phyloP scores from a whole-genome alignment of 2,113 vertebrate species.

The Strix aluco region DNA sequence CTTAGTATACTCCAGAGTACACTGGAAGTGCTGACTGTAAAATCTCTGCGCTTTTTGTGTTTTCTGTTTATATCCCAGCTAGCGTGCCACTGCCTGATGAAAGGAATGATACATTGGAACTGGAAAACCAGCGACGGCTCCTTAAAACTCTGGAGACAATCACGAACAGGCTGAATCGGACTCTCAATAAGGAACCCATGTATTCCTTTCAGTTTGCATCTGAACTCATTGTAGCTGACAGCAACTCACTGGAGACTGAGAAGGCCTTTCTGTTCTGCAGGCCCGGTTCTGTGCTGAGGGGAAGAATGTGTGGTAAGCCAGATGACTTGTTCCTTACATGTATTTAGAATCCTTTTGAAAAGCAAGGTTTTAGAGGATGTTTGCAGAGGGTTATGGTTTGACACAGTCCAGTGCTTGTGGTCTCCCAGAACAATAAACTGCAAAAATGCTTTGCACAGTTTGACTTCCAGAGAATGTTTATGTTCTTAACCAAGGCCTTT shows the following conservation, averaged over 20 bases:
- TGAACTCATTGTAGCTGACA: slow-evolving; percentile 89
- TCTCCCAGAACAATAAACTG: slow-evolving; percentile 30
- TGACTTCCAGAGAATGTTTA: slow-evolving; percentile 26
- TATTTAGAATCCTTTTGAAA: neutral
- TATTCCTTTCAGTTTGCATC: slow-evolving; percentile 90
- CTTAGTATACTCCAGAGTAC: neutral
- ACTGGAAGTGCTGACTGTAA: neutral
- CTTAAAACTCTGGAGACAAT: slow-evolving; percentile 89
- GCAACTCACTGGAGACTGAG: slow-evolving; percentile 89
- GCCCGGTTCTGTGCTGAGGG: slow-evolving; percentile 92
- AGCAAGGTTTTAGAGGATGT: neutral
- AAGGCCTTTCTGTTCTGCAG: slow-evolving; percentile 90
- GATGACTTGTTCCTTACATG: neutral
- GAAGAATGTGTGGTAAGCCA: slow-evolving; percentile 93
- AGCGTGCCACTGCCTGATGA: slow-evolving; percentile 91
- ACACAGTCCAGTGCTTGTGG: neutral
- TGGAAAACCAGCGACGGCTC: slow-evolving; percentile 90
- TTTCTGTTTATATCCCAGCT: slow-evolving; percentile 83
- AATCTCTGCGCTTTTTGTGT: slow-evolving; percentile 24
- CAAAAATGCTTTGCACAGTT: slow-evolving; percentile 2
- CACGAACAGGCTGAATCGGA: slow-evolving; percentile 90
- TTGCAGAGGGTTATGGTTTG: neutral
- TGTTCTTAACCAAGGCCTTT: neutral
- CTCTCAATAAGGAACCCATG: slow-evolving; percentile 88
- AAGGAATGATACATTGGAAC: slow-evolving; percentile 92